phyloP scores from a whole-genome alignment of 2,888 invertebrate species.

The Netelia fuscicornis region DNA sequence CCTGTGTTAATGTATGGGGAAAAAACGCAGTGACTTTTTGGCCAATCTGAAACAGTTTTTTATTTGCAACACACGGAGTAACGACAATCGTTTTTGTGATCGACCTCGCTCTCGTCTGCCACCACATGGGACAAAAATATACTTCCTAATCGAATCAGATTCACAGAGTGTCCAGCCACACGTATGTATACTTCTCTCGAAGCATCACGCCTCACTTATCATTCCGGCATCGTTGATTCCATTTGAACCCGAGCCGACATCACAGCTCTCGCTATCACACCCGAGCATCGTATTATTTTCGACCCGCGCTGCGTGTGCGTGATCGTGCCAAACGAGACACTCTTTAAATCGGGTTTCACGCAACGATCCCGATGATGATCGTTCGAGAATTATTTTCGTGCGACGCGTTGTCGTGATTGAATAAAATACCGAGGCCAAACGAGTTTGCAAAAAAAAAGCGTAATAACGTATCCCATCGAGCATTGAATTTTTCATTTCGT shows the following conservation, averaged over 20 bases:
- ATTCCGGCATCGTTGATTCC: slow-evolving; percentile 80
- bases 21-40: not conserved
- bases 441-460: not conserved
- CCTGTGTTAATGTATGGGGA: not conserved
- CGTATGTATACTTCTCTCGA: slow-evolving; percentile 46
- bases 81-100: slow-evolving; percentile 25
- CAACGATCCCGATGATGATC: slow-evolving; percentile 29
- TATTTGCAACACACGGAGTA: not conserved
- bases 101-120: slow-evolving; percentile 41
- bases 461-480: not conserved
- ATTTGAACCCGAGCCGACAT: slow-evolving; percentile 78
- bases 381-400: slow-evolving; percentile 56
- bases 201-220: slow-evolving; percentile 77
- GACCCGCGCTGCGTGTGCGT: slow-evolving; percentile 29
- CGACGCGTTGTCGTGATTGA: slow-evolving; percentile 1
- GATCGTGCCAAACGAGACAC: slow-evolving; percentile 40
- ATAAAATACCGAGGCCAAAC: slow-evolving; percentile 14
- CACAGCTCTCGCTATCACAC: slow-evolving; percentile 60
- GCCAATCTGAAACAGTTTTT: not conserved
- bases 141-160: slow-evolving; percentile 83
- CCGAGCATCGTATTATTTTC: slow-evolving; percentile 55
- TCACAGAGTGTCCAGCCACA: slow-evolving; percentile 58
- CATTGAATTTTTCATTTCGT: slow-evolving; percentile 4
- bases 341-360: slow-evolving; percentile 57
- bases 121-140: slow-evolving; percentile 71